Evolutionary conservation across 2,113 vertebrate genomes (phyloP).

Genomic region (Sarotherodon lohbergeri): DNA sequence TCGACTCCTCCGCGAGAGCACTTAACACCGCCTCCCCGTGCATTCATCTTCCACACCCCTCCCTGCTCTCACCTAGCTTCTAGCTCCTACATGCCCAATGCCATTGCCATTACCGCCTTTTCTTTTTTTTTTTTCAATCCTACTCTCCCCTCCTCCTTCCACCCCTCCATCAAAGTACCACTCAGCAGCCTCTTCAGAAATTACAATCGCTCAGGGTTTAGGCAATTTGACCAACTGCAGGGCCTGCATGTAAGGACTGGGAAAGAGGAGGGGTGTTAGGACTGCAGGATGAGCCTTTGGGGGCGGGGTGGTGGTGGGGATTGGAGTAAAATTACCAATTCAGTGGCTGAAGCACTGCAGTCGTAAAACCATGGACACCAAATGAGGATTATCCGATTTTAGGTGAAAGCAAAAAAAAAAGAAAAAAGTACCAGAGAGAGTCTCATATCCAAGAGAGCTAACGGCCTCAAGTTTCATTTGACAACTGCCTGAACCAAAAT

Average conservation of each 20-base stretch:
- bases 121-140: neutral
- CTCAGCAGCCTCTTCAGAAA: conserved; percentile 74
- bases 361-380: conserved; percentile 44
- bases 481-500: conserved; percentile 5
- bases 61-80: conserved; percentile 42
- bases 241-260: conserved; percentile 56
- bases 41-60: conserved; percentile 26
- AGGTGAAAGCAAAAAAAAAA: conserved; percentile 12
- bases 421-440: conserved; percentile 18
- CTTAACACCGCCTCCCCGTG: conserved; percentile 59
- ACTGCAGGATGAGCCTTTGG: conserved; percentile 40
- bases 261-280: conserved; percentile 18
- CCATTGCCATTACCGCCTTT: conserved; percentile 52
- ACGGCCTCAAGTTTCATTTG: conserved; percentile 23
- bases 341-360: conserved; percentile 48
- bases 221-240: conserved; percentile 72
- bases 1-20: conserved; percentile 64
- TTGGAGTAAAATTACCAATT: conserved; percentile 70
- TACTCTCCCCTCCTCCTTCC: conserved; percentile 3
- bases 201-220: conserved; percentile 74
- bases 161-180: conserved; percentile 64
- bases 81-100: conserved; percentile 46
- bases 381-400: conserved; percentile 56
- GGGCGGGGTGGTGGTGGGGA: conserved; percentile 9
- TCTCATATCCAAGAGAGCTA: neutral